phyloP scores from a whole-genome alignment of 2,797 vertebrate species.

The Bothrops alternatus region DNA sequence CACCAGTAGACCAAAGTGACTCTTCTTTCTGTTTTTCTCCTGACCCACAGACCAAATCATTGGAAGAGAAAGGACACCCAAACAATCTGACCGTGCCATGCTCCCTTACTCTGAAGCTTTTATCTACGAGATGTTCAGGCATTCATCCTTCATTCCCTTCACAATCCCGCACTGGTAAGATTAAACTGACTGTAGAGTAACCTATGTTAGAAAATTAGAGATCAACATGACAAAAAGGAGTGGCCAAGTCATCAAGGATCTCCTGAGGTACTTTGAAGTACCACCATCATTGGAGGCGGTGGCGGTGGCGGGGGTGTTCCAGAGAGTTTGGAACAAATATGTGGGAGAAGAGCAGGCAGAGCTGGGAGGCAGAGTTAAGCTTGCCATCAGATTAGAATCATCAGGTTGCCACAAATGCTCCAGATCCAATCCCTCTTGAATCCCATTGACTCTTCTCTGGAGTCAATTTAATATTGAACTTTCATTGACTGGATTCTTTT shows the following conservation, averaged over 20 bases:
- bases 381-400: neutral
- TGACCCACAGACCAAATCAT: slow-evolving; percentile 73
- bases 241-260: neutral
- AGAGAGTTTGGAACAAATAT: neutral
- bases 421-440: neutral
- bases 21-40: neutral
- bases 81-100: slow-evolving; percentile 71
- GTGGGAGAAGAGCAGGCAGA: neutral
- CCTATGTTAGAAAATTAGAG: neutral
- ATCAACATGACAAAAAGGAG: neutral
- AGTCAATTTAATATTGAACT: neutral
- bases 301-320: neutral
- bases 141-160: slow-evolving; percentile 86
- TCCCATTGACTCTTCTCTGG: neutral
- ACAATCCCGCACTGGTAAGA: slow-evolving; percentile 88
- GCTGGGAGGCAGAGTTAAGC: neutral
- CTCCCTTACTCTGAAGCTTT: slow-evolving; percentile 83
- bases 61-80: slow-evolving; percentile 72
- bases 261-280: neutral
- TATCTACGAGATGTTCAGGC: slow-evolving; percentile 83
- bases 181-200: too few relatives aligned
- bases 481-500: neutral
- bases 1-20: neutral
- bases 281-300: neutral
- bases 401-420: neutral